These are phyloP conservation scores for Adrianichthys oophorus DNA, from an alignment of 2,797 vertebrate genomes.

Conservation along the genomic window DNA sequence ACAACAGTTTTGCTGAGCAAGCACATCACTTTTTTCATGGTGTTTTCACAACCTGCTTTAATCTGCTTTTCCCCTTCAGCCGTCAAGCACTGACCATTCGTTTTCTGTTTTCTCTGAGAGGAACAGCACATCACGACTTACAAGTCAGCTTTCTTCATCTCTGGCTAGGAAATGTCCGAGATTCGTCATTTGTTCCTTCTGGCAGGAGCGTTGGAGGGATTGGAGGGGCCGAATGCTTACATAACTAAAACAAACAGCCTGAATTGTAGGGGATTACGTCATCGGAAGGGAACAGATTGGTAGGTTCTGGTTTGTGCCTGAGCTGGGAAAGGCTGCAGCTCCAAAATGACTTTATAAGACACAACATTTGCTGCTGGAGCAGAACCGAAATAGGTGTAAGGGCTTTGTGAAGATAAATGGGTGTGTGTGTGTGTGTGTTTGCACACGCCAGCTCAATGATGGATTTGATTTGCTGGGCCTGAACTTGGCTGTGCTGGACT, in stretches of 20 bases:
- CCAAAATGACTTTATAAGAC: conserved; percentile 2
- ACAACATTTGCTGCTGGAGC: conserved; percentile 36
- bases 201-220: conserved; percentile 56
- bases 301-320: conserved; percentile 13
- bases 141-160: neutral
- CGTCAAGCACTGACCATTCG: no score
- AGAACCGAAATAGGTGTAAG: conserved; percentile 50
- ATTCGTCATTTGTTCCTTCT: conserved; percentile 75
- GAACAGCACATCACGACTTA: no score
- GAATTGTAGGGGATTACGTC: conserved; percentile 68
- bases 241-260: conserved; percentile 77
- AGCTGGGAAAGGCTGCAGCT: conserved; percentile 11
- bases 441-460: conserved; percentile 65
- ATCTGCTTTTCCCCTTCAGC: no score
- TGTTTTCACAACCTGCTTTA: no score
- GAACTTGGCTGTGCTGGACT: conserved; percentile 77
- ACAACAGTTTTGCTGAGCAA: no score
- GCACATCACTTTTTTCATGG: no score
- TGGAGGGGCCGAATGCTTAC: conserved; percentile 60
- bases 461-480: conserved; percentile 82
- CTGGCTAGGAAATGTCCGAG: conserved; percentile 64
- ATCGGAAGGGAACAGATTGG: conserved; percentile 53
- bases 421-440: conserved; percentile 3
- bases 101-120: no score
- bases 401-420: conserved; percentile 22